Base-by-base conservation (phyloP, 2,113 vertebrate species). In the Dicerorhinus sumatrensis region DNA sequence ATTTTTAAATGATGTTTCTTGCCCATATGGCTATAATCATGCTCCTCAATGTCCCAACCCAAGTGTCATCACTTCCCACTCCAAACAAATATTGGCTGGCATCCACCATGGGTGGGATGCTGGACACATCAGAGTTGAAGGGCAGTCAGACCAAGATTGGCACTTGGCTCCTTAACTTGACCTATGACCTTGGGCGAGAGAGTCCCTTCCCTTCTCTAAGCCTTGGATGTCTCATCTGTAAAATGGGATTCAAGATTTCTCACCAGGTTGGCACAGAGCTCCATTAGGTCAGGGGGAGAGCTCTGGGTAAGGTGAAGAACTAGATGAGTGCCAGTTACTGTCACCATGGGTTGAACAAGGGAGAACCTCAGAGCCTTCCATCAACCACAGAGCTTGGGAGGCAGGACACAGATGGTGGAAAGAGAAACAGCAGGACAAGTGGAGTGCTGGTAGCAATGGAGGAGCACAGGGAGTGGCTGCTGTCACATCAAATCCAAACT, bases 371-470 rank as follows among this genome's bases (percentile, higher is more conserved):
- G 81, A 20, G 29, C 10, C 56, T 67, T 7, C 62, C 54, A 11
- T 29, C 8, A 3, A 2, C 29, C 2, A 2, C 5, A 17, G 51
- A 33, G 11, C 27, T 31, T 27, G 27, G 58, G 23, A 73, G 27
- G 67, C 29, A 79, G 42, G 27, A 72, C 56, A n/a, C 10, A 29
- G 12, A 46, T 0, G 3, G 54, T 4, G 20, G 33, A 56, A 25
- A 36, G 23, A 86, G 42, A 46, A 29, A 36, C 5, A 1, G 0
- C 73, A 39, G 25, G 4, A 14, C 51, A 11, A 7, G 72, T 2
- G 3, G 7, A n/a, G 5, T 4, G 3, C 17, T 29, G 4, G 12
- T 23, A 0, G 4, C 1, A 18, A n/a, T 2, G 8, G 48, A 46
- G 27, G 65, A 5, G 25, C 56, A 18, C 39, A 9, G 29, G 36